Evolutionary conservation across 2,888 invertebrate genomes (phyloP), one percentile per base, ranked within the genome.

Genomic region (Hedychridium roseum): DNA sequence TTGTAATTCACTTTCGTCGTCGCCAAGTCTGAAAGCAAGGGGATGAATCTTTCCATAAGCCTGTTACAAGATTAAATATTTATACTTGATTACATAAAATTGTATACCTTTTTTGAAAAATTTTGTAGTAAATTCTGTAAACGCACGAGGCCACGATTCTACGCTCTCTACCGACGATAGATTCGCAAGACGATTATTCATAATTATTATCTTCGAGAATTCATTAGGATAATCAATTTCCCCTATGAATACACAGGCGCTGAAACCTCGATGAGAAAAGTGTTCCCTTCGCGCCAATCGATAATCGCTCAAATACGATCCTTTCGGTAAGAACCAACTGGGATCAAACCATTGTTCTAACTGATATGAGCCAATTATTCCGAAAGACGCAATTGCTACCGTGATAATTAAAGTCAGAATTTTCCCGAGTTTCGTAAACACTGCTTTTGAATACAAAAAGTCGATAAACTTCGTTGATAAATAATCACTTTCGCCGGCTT

Each of bases 281-380:
- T 84, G 85, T 45, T 79, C 56, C 39, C 83, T 82, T 41, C 84
- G 80, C n/a, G 81, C 79, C 30, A 79, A 68, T 2, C 87, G 66
- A 74, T 83, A 92, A 42, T 86, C 77, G 59, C 83, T 84, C 40
- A 88, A 84, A 71, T 90, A 88, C 0, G 88, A 86, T 38, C 83
- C 83, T 41, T 85, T 82, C 0, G 92, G 91, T 46, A 92, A 82
- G 70, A 92, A 91, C 91, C 91, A 91, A 43, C 82, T 83, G 0
- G 88, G 88, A 75, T 92, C 90, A 76, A 91, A 92, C 73, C 88
- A 86, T 75, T 91, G 91, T 71, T 90, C 86, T 41, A 92, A 79
- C 59, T 83, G 82, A 41, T 86, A 77, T 37, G 86, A 80, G 23
- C 87, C 86, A 64, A 85, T 80, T 43, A 87, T 80, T 67, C 88